These are phyloP conservation scores for Grapholita molesta DNA, from an alignment of 1,140 invertebrate species.

Conservation along the genomic window DNA sequence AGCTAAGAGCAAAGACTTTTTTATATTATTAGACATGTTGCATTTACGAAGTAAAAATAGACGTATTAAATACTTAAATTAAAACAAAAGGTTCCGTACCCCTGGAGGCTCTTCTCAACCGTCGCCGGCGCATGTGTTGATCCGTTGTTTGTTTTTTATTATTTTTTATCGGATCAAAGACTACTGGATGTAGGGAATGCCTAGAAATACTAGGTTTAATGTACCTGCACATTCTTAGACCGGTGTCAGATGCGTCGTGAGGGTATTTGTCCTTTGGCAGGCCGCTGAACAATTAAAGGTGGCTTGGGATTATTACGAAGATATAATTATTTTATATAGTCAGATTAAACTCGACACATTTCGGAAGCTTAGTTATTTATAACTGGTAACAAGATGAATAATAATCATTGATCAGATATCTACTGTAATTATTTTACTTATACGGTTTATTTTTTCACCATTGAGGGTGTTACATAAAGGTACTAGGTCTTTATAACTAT, in stretches of 20 bases:
- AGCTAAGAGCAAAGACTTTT: not conserved
- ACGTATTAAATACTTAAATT: not conserved
- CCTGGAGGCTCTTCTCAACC: conserved; percentile 39
- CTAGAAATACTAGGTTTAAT: not conserved
- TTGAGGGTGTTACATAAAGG: too few relatives aligned
- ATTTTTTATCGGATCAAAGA: conserved; percentile 34
- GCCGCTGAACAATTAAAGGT: not conserved
- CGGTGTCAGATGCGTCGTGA: conserved; percentile 5
- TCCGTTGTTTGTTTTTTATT: conserved; percentile 43
- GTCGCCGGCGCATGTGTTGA: conserved; percentile 40
- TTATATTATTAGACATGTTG: too few relatives aligned
- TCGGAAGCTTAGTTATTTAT: not conserved
- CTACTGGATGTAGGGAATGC: not conserved
- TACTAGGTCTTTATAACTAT: too few relatives aligned
- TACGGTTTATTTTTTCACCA: too few relatives aligned
- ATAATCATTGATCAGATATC: too few relatives aligned
- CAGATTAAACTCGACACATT: not conserved
- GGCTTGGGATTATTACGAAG: not conserved
- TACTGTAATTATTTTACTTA: too few relatives aligned
- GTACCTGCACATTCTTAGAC: not conserved
- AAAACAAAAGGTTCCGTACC: conserved; percentile 32
- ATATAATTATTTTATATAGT: not conserved
- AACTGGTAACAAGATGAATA: too few relatives aligned
- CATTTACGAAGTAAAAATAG: too few relatives aligned
- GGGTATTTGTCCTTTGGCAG: not conserved